Conservation (phyloP, 2,797 vertebrate species). For the Amphiprion clarkii region DNA sequence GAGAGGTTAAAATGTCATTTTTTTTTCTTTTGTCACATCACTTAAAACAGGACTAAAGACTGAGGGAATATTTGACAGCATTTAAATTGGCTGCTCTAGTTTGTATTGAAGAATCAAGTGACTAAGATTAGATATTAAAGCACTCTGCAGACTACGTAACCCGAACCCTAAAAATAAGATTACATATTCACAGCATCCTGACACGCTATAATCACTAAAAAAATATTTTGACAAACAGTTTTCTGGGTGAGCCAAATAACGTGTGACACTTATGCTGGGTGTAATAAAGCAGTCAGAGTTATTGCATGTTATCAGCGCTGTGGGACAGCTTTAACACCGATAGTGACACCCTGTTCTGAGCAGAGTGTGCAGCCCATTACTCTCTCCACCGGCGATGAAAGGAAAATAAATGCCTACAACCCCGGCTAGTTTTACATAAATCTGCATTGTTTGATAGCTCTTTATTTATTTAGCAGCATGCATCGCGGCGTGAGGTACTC, state of each 20-base stretch:
- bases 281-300: constrained; percentile 35
- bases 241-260: not conserved
- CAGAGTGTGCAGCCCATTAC: constrained; percentile 44
- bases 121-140: not conserved
- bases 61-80: not conserved
- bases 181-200: not conserved
- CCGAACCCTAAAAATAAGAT: constrained; percentile 2
- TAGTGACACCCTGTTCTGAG: constrained; percentile 34
- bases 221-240: not conserved
- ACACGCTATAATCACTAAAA: constrained; percentile 8
- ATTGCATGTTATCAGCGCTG: constrained; percentile 31
- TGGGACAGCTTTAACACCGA: constrained; percentile 45
- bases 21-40: too few relatives aligned
- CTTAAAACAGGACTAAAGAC: too few relatives aligned
- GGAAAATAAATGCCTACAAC: constrained; percentile 51
- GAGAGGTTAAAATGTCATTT: too few relatives aligned
- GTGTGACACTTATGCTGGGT: constrained; percentile 20
- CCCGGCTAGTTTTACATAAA: constrained; percentile 45
- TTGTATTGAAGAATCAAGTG: too few relatives aligned
- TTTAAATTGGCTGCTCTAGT: not conserved
- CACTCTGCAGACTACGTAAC: not conserved
- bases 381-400: constrained; percentile 34
- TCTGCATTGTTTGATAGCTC: constrained; percentile 55
- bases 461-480: constrained; percentile 62
- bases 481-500: constrained; percentile 18